Evolutionary conservation across 2,888 invertebrate genomes (phyloP).

Genomic region (Epinotia nisella): DNA sequence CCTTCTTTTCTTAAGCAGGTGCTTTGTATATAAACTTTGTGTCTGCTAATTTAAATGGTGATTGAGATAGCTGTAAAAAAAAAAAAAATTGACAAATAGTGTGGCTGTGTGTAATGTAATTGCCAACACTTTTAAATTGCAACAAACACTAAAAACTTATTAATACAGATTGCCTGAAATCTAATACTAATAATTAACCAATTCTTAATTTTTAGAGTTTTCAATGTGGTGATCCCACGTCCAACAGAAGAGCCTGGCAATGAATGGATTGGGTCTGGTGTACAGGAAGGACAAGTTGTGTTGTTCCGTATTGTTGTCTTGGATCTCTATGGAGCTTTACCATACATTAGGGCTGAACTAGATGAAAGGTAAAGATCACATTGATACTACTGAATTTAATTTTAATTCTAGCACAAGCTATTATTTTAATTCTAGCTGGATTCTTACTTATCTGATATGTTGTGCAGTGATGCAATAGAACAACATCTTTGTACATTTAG

Average conservation of each 20-base stretch:
- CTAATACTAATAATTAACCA: not conserved
- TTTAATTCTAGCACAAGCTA: not conserved
- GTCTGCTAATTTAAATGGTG: not conserved
- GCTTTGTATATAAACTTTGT: not conserved
- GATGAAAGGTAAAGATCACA: conserved; percentile 70
- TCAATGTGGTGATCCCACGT: conserved; percentile 88
- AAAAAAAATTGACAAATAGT: not conserved
- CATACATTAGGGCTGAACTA: conserved; percentile 87
- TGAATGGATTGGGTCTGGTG: conserved; percentile 84
- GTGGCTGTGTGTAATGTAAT: too few species aligned
- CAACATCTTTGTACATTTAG: too few species aligned
- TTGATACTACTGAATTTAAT: not conserved
- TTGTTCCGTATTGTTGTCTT: conserved; percentile 84
- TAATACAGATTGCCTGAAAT: too few species aligned
- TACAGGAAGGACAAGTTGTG: conserved; percentile 86
- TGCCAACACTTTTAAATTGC: not conserved
- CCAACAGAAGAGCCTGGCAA: conserved; percentile 78
- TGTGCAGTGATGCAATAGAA: too few species aligned
- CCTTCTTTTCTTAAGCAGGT: too few species aligned
- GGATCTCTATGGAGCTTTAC: conserved; percentile 85
- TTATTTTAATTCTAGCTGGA: not conserved
- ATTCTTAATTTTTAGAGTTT: conserved; percentile 70
- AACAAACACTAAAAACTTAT: not conserved
- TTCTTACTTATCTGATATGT: too few species aligned
- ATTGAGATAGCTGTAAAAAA: not conserved